phyloP scores from a whole-genome alignment of 2,888 invertebrate genomes.

The Quadriops clusia region DNA sequence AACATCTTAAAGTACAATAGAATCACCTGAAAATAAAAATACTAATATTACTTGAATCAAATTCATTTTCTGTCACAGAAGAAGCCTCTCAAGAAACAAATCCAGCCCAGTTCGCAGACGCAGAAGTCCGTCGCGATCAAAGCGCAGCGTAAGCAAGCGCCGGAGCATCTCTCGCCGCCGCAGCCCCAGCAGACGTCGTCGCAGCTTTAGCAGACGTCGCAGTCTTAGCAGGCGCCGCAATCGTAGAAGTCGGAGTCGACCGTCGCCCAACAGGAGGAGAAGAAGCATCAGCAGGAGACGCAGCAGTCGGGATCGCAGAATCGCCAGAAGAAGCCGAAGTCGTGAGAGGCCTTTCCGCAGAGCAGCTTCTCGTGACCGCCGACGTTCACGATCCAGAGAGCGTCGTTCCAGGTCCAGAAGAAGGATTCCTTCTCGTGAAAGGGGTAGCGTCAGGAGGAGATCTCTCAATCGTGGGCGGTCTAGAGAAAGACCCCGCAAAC shows the following conservation, averaged over 20 bases:
- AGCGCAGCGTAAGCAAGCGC: slow-evolving; percentile 23
- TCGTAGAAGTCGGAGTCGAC: slow-evolving; percentile 25
- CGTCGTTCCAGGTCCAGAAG: slow-evolving; percentile 33
- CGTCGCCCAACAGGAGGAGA: slow-evolving; percentile 27
- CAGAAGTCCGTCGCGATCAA: slow-evolving; percentile 26
- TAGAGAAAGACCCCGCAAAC: slow-evolving; percentile 23
- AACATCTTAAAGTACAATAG: no score
- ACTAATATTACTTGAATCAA: no score
- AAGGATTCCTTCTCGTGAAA: slow-evolving; percentile 25
- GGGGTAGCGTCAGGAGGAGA: slow-evolving; percentile 29
- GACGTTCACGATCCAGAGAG: slow-evolving; percentile 30
- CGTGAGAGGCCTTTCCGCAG: slow-evolving; percentile 29
- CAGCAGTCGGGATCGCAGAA: slow-evolving; percentile 26
- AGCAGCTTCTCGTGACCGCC: slow-evolving; percentile 27
- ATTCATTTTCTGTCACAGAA: slow-evolving; percentile 27
- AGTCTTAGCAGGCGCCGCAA: slow-evolving; percentile 28
- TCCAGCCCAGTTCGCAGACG: slow-evolving; percentile 29
- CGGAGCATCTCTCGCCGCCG: slow-evolving; percentile 29
- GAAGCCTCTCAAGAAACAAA: slow-evolving; percentile 30
- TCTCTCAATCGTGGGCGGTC: slow-evolving; percentile 31
- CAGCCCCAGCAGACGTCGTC: slow-evolving; percentile 27
- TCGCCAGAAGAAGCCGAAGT: slow-evolving; percentile 30
- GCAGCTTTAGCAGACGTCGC: slow-evolving; percentile 24
- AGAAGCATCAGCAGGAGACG: slow-evolving; percentile 33
- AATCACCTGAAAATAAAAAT: no score